Evolutionary conservation across 2,797 vertebrate species (phyloP).

Genomic region (Acestrorhynchus altus): DNA sequence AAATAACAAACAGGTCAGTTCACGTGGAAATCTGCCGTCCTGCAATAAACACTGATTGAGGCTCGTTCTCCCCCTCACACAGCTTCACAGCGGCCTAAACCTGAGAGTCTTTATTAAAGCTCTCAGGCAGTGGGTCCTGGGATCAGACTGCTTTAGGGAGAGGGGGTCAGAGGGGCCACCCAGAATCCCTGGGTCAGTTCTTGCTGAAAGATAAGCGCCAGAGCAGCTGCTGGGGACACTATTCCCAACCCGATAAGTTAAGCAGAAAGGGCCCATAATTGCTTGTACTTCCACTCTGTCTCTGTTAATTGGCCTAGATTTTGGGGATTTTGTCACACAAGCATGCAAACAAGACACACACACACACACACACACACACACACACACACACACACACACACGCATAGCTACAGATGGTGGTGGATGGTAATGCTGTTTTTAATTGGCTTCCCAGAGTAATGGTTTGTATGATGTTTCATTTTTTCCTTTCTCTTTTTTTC

Average conservation of each 20-base stretch:
- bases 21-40: conserved; percentile 19
- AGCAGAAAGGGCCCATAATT: conserved; percentile 47
- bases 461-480: conserved; percentile 45
- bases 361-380: conserved; percentile 21
- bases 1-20: conserved; percentile 32
- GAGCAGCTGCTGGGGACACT: neutral
- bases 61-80: conserved; percentile 27
- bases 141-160: conserved; percentile 31
- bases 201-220: conserved; percentile 33
- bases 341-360: conserved; percentile 24
- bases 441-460: conserved; percentile 63
- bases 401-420: conserved; percentile 56
- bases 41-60: conserved; percentile 49
- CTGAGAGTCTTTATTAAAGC: conserved; percentile 51
- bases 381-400: conserved; percentile 28
- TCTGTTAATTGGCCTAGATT: conserved; percentile 57
- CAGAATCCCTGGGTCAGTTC: conserved; percentile 43
- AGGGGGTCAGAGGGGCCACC: conserved; percentile 35
- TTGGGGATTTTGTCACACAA: conserved; percentile 37
- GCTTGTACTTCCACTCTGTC: conserved; percentile 42
- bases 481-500: neutral
- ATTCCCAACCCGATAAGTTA: too few species aligned
- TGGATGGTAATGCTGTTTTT: conserved; percentile 53
- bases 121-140: conserved; percentile 38
- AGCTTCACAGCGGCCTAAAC: conserved; percentile 41